Evolutionary conservation across 2,113 vertebrate genomes (phyloP).

Genomic region (Chauna torquata): DNA sequence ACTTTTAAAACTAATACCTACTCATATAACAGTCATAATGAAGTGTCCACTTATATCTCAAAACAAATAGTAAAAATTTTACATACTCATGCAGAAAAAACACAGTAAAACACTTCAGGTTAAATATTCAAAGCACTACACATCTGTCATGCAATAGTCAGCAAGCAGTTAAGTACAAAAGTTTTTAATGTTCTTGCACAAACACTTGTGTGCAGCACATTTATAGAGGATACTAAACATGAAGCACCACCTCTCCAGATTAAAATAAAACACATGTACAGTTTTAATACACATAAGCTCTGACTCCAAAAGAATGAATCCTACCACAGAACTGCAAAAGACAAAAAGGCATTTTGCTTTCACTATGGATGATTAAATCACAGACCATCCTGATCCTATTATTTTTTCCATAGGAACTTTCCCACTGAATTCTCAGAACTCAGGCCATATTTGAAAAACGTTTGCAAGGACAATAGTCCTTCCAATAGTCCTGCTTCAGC

Average conservation of each 20-base stretch:
- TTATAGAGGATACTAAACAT: not conserved
- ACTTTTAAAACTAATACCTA: not conserved
- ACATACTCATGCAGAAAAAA: not conserved
- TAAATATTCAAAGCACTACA: not conserved
- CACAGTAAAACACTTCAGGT: not conserved
- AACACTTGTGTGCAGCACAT: not conserved
- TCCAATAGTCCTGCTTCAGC: not conserved
- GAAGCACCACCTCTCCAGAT: not conserved
- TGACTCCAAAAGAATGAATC: not conserved
- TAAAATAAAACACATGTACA: not conserved
- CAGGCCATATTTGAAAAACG: not conserved
- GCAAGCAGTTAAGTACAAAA: not conserved
- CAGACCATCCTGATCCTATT: not conserved
- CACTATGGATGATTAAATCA: not conserved
- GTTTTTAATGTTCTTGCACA: not conserved
- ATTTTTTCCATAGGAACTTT: not conserved
- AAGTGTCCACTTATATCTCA: not conserved
- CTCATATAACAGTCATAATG: not conserved
- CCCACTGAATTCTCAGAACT: not conserved
- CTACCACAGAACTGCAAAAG: not conserved
- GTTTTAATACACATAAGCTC: not conserved
- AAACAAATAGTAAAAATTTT: not conserved
- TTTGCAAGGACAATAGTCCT: not conserved
- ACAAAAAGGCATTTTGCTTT: not conserved
- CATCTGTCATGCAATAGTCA: not conserved